Percentiles rank a stretch among this genome's conserved stretches.
Conservation (phyloP, 2,888 invertebrate genomes). For the Drosophila pseudotalamancana region DNA sequence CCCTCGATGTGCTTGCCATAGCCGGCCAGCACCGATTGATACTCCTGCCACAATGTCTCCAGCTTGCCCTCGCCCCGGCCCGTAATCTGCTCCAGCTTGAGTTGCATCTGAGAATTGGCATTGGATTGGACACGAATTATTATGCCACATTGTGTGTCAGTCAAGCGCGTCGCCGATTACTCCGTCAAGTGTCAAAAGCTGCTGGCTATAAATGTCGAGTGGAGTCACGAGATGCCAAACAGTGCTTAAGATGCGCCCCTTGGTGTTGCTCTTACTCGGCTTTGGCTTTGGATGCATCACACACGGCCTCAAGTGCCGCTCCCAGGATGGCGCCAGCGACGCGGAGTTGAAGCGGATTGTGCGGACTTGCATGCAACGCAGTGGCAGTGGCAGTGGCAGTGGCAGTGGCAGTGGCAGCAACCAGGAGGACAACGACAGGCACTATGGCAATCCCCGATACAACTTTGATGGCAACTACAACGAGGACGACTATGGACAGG, state of each 20-base stretch:
- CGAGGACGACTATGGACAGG: slow-evolving; percentile 60
- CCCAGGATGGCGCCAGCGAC: slow-evolving; percentile 86
- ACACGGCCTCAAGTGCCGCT: slow-evolving; percentile 85
- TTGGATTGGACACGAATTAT: neutral
- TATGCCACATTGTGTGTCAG: slow-evolving; percentile 56
- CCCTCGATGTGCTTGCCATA: slow-evolving; percentile 84
- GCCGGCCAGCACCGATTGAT: slow-evolving; percentile 82
- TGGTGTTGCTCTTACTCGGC: slow-evolving; percentile 32
- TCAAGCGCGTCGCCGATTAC: slow-evolving; percentile 29
- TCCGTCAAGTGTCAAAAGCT: slow-evolving; percentile 24
- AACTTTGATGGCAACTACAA: slow-evolving; percentile 33
- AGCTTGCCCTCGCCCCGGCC: slow-evolving; percentile 85
- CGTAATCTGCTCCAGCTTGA: slow-evolving; percentile 84
- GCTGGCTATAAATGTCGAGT: slow-evolving; percentile 49
- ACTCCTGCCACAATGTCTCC: slow-evolving; percentile 84
- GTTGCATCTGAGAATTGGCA: slow-evolving; percentile 77
- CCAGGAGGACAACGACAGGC: slow-evolving; percentile 32
- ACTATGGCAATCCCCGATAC: slow-evolving; percentile 24
- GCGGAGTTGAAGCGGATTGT: slow-evolving; percentile 86
- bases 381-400: slow-evolving; percentile 53
- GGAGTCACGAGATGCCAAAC: neutral
- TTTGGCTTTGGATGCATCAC: slow-evolving; percentile 28
- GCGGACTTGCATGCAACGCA: slow-evolving; percentile 85
- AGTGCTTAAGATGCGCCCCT: slow-evolving; percentile 42
- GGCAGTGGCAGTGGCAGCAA: slow-evolving; percentile 20